Evolutionary conservation across 2,113 vertebrate species (phyloP).

Genomic region (Actinemys pallida): DNA sequence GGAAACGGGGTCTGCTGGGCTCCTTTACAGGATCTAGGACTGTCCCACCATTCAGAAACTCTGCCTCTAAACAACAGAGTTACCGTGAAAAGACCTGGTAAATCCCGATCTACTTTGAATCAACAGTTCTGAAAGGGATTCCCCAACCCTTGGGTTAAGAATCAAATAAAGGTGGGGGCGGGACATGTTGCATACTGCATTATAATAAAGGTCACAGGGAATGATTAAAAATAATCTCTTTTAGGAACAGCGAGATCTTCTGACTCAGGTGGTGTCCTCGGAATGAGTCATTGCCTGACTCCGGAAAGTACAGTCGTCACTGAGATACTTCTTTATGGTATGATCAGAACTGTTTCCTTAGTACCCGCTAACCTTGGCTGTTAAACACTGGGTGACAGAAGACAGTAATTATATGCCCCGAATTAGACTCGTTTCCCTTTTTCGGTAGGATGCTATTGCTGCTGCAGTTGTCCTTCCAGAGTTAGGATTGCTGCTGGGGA

Average conservation of each 20-base stretch:
- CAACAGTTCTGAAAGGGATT: background rate
- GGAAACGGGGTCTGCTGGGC: background rate
- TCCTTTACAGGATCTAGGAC: background rate
- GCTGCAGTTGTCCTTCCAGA: background rate
- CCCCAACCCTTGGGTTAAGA: background rate
- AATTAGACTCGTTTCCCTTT: background rate
- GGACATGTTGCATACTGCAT: background rate
- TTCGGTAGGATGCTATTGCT: background rate
- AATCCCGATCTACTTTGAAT: background rate
- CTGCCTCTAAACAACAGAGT: background rate
- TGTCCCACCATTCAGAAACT: background rate
- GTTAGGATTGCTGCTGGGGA: background rate
- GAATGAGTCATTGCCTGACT: background rate
- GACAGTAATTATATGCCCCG: background rate
- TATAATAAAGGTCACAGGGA: background rate
- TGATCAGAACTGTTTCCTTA: slow-evolving; percentile 30
- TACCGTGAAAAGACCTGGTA: background rate
- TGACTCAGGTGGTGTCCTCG: background rate
- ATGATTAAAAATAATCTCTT: background rate
- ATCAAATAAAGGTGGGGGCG: background rate
- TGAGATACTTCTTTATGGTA: background rate
- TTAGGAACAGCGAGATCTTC: background rate
- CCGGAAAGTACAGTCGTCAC: background rate
- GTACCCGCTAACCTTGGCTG: background rate
- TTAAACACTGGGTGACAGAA: background rate